Base-by-base conservation (phyloP, 1,140 invertebrate genomes). In the Drosophila pallidifrons region DNA sequence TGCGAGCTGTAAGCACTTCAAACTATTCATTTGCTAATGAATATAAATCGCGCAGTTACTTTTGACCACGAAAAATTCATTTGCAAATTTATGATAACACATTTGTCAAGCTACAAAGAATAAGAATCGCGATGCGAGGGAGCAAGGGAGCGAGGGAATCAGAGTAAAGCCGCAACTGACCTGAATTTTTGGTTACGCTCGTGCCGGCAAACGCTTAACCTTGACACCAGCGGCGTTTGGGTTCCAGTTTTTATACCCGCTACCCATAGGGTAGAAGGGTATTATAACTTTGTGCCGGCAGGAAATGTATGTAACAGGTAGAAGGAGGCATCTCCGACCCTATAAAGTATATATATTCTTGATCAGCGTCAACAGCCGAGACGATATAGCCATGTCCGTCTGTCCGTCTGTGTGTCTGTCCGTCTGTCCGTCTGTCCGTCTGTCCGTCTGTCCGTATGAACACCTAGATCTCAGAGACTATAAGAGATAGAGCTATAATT, bases 181-280 rank as follows among this genome's bases (percentile, higher is more conserved):
- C 85, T 77, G 75, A 73, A 81, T 89, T 89, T 89, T 80, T 77
- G 71, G 57, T 72, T 79, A 75, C 74, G 85, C 85, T 81, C 77
- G 80, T 88, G 83, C 77, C 77, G 64, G 54, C 45, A 69, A 71
- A 78, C 51, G 81, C 54, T 89, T 89, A 89, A 89, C 85, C 85
- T 89, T 89, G 85, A 89, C 85, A 81, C 81, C 69, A 58, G 66
- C 81, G 61, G 69, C 61, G 30, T 30, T 64, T 46, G 61, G 35
- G 41, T 67, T 32, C 8, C 11, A 32, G 52, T 5, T 16, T 13
- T 25, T n/a, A n/a, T n/a, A n/a, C n/a, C n/a, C n/a, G n/a, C n/a
- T n/a, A n/a, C n/a, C n/a, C n/a, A n/a, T n/a, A n/a, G n/a, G n/a
- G n/a, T n/a, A n/a, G n/a, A n/a, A n/a, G n/a, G n/a, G n/a, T n/a